Conservation (phyloP, 2,113 vertebrate genomes). For the Elephantulus edwardii region DNA sequence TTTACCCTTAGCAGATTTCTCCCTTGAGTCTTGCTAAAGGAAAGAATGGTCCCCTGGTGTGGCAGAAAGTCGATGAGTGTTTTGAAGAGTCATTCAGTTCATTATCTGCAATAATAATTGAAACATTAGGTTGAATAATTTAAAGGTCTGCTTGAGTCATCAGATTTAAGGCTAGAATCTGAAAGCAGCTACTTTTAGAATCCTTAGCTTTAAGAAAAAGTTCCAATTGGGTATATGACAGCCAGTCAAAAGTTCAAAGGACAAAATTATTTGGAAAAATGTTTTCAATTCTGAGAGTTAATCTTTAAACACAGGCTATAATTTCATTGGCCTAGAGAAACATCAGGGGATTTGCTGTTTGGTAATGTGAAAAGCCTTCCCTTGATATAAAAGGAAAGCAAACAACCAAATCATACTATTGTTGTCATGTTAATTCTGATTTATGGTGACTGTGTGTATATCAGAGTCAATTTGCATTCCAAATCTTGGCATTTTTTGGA, state of each 20-base stretch:
- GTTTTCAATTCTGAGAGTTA: not conserved
- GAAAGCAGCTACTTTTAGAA: not conserved
- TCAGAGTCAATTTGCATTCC: too few species aligned
- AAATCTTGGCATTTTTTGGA: too few species aligned
- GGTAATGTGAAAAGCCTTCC: not conserved
- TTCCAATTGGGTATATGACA: not conserved
- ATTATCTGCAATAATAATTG: slow-evolving; percentile 45
- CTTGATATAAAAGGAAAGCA: not conserved
- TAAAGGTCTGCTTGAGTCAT: slow-evolving; percentile 18
- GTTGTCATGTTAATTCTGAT: not conserved
- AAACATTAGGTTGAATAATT: slow-evolving; percentile 47
- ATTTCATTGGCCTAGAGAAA: slow-evolving; percentile 10
- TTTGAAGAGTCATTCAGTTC: slow-evolving; percentile 5
- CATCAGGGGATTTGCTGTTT: not conserved
- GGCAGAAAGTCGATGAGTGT: not conserved
- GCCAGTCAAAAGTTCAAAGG: not conserved
- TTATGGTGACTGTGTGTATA: too few species aligned
- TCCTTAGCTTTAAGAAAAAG: not conserved
- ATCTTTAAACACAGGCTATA: not conserved
- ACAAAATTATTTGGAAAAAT: not conserved
- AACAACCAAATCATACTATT: not conserved
- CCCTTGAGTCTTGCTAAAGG: not conserved
- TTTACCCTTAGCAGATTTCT: not conserved
- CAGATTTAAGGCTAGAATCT: not conserved
- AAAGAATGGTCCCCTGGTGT: not conserved